Evolutionary conservation across 2,113 vertebrate genomes (phyloP).

Genomic region (Tricholaema leucomelas): DNA sequence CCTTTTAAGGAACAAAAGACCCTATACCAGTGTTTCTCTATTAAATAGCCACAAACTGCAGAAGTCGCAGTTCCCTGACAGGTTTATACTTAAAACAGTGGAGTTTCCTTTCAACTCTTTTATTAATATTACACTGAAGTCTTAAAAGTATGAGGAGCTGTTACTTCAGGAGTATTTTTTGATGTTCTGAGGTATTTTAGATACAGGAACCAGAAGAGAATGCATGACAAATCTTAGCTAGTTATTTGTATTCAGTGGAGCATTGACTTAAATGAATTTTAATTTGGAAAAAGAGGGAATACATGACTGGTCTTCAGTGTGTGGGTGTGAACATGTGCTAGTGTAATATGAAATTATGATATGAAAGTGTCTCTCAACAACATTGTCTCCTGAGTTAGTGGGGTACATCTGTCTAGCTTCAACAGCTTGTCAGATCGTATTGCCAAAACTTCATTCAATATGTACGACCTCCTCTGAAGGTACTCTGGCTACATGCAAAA

Average conservation of each 20-base stretch:
- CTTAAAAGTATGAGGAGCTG: not conserved
- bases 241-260: not conserved
- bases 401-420: slow-evolving; percentile 60
- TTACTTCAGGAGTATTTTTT: not conserved
- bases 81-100: not conserved
- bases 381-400: slow-evolving; percentile 58
- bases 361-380: slow-evolving; percentile 43
- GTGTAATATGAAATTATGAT: slow-evolving; percentile 10
- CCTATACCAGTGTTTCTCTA: not conserved
- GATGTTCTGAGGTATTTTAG: not conserved
- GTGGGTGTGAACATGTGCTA: slow-evolving; percentile 44
- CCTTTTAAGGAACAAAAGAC: not conserved
- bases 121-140: not conserved
- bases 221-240: not conserved
- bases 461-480: slow-evolving; percentile 8
- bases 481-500: not conserved
- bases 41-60: not conserved
- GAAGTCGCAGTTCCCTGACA: not conserved
- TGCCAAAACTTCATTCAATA: slow-evolving; percentile 49
- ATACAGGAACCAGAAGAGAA: not conserved
- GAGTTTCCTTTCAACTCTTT: not conserved
- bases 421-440: slow-evolving; percentile 50
- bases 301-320: slow-evolving; percentile 21
- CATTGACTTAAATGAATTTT: slow-evolving; percentile 1
- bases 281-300: not conserved